Evolutionary conservation across 2,888 invertebrate genomes (phyloP), one percentile per base, ranked within the genome.

Genomic region (Dolomedes plantarius): DNA sequence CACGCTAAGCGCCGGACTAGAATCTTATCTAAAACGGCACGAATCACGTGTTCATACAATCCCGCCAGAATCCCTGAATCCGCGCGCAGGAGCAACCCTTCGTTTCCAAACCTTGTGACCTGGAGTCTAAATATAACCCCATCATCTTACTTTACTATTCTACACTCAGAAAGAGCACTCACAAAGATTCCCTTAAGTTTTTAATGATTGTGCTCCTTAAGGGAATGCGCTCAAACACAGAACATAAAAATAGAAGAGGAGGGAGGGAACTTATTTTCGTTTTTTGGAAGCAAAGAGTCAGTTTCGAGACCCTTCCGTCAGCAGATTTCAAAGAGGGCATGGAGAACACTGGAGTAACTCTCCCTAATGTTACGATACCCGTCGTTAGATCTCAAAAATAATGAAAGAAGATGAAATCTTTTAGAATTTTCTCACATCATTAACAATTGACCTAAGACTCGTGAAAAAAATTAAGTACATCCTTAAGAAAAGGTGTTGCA

Each of bases 31-130:
- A 72, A 77, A 83, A 72, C 67, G 50, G 31, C 50, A 72, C 11
- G 77, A 83, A 62, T 83, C 83, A 83, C 83, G 77, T 83, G 83
- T 67, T 83, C 77, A n/a, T 23, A 6, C 5, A 83, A 69, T 72
- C 77, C 72, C 77, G 62, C 39, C 62, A 16, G 29, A 23, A 28
- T 41, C 82, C 32, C 62, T 69, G 23, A n/a, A 67, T 67, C 19
- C 76, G 36, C 76, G 83, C n/a, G n/a, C n/a, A n/a, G n/a, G n/a
- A 23, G 71, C 72, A 83, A 83, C 77, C 83, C 83, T 83, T 83
- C 64, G 31, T 36, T 46, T 27, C 39, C 64, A 69, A 72, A 41
- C 56, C 56, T 76, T 69, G n/a, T 28, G 72, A 29, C 41, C 46
- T 50, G 28, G 27, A 29, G 39, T 46, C 83, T 83, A 83, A 83